These are phyloP conservation scores for Taxidea taxus DNA, from an alignment of 2,113 vertebrate genomes.

Conservation along the genomic window DNA sequence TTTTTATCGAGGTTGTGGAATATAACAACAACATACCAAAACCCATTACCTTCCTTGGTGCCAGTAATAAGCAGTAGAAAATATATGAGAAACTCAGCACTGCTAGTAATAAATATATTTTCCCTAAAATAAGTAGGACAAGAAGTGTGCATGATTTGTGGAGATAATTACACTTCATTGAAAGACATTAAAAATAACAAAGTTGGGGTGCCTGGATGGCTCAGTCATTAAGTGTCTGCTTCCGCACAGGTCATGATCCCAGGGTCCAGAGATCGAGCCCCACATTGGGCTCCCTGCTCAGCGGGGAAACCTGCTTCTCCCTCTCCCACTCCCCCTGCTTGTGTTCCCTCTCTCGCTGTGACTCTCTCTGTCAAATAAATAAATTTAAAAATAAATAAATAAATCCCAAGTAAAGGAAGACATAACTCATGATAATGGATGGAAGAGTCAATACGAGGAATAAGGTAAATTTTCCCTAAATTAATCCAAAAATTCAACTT, in stretches of 20 bases:
- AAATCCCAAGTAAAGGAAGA: background rate
- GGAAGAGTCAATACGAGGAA: background rate
- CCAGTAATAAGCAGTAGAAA: background rate
- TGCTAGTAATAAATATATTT: background rate
- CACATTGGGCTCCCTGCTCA: no score
- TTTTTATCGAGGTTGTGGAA: background rate
- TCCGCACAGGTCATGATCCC: no score
- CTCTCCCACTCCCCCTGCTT: no score
- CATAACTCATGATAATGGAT: background rate
- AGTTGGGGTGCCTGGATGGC: no score
- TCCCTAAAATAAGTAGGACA: background rate
- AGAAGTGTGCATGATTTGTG: background rate
- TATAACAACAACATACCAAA: background rate
- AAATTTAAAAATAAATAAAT: no score
- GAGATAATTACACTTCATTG: background rate
- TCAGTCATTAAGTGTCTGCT: no score
- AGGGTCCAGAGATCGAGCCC: no score
- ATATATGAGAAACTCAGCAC: background rate
- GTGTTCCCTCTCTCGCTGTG: no score
- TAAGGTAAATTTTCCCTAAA: background rate
- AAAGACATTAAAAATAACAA: background rate
- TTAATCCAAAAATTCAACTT: background rate
- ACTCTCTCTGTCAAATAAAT: no score
- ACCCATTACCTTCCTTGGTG: background rate
- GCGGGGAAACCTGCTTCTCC: no score